These are phyloP conservation scores for Spinibarbus caldwelli DNA, from an alignment of 2,797 vertebrate species.

Conservation along the genomic window DNA sequence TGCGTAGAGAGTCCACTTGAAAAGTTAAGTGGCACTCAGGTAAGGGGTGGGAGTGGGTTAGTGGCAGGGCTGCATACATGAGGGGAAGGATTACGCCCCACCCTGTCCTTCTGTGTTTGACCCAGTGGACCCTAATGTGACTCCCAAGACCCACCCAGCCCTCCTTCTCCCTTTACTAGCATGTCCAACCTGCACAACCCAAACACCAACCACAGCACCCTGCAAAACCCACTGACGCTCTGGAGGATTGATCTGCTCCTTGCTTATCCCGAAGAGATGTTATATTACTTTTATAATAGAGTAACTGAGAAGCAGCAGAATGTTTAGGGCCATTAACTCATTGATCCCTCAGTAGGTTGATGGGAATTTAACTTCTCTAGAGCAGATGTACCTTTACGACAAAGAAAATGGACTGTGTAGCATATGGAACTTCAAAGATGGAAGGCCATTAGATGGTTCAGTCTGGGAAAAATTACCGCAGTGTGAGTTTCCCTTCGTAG, in stretches of 20 bases:
- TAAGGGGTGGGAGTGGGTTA: slow-evolving; percentile 79
- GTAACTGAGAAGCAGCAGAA: neutral
- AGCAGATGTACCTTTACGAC: neutral
- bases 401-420: slow-evolving; percentile 18
- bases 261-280: slow-evolving; percentile 9
- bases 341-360: neutral
- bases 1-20: slow-evolving; percentile 89
- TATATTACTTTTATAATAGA: slow-evolving; percentile 24
- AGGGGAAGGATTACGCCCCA: slow-evolving; percentile 43
- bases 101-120: slow-evolving; percentile 48
- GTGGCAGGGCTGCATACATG: slow-evolving; percentile 49
- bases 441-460: slow-evolving; percentile 15
- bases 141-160: slow-evolving; percentile 34
- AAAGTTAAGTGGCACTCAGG: slow-evolving; percentile 94
- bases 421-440: neutral
- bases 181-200: slow-evolving; percentile 46
- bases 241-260: slow-evolving; percentile 39
- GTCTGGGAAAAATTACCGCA: neutral
- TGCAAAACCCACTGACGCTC: slow-evolving; percentile 17
- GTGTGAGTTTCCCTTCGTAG: slow-evolving; percentile 36
- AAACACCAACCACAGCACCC: slow-evolving; percentile 36
- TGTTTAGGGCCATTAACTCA: neutral
- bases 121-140: slow-evolving; percentile 51
- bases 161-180: slow-evolving; percentile 48
- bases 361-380: neutral